Percentiles rank a stretch among this genome's conserved stretches.
These are phyloP conservation scores for Harpalus rufipes DNA, from an alignment of 2,888 invertebrate species.

Conservation along the genomic window DNA sequence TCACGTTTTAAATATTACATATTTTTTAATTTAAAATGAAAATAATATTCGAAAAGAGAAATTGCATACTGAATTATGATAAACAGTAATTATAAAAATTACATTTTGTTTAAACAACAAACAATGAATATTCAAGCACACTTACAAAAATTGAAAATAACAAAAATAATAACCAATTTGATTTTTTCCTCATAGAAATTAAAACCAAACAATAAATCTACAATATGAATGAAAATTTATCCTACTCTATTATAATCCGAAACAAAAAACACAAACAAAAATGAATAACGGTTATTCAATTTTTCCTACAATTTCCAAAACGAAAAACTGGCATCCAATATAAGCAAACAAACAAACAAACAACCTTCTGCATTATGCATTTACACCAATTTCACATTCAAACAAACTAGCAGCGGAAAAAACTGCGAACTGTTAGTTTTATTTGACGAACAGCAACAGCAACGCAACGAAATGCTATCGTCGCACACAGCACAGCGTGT, in stretches of 20 bases:
- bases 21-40: conserved; percentile 41
- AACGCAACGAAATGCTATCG: conserved; percentile 46
- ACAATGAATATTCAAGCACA: conserved; percentile 22
- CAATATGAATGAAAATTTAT: conserved; percentile 57
- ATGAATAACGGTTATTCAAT: conserved; percentile 57
- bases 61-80: conserved; percentile 2
- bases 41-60: not conserved
- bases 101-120: conserved; percentile 23
- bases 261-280: conserved; percentile 53
- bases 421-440: conserved; percentile 62
- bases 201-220: conserved; percentile 54
- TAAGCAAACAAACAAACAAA: conserved; percentile 64
- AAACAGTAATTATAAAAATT: conserved; percentile 27
- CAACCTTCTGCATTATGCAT: conserved; percentile 66
- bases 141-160: conserved; percentile 40
- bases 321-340: conserved; percentile 54
- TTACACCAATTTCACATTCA: conserved; percentile 66
- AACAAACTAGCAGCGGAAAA: conserved; percentile 54
- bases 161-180: conserved; percentile 45
- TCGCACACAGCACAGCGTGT: conserved; percentile 43
- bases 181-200: conserved; percentile 31
- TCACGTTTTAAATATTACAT: conserved; percentile 24
- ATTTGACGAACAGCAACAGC: conserved; percentile 30
- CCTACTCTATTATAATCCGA: conserved; percentile 53
- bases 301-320: conserved; percentile 57